Base-by-base conservation (phyloP, 2,797 vertebrate genomes). In the Staurois parvus region DNA sequence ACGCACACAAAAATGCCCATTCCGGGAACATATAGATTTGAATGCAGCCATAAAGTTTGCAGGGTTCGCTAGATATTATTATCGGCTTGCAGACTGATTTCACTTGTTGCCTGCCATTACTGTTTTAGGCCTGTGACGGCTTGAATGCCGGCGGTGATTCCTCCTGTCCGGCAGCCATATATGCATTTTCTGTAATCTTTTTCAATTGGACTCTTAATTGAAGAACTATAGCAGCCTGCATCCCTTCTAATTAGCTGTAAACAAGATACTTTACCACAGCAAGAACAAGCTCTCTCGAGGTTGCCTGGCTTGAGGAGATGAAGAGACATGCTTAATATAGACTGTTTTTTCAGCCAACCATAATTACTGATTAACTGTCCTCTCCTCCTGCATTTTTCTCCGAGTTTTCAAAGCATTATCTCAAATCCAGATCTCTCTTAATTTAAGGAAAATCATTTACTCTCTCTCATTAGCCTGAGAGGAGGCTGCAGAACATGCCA, bases 191-290 rank as follows among this genome's bases (percentile, higher is more conserved):
- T 70, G 78, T 76, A 85, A 85, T 81, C 72, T 69, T 66, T 85
- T 73, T 81, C 84, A 85, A 85, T 76, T 81, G 84, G 78, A n/a
- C 78, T 76, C n/a, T 75, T 85, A 85, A 85, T 81, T 85, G 78
- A 81, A 85, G 78, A 48, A 62, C 42, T 81, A 76, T 70, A 81
- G 62, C 78, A 81, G 64, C 64, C 72, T 29, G 37, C 84, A 81
- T 81, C 72, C 72, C 62, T 66, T 85, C 78, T 85, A 85, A 85
- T 85, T 85, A 81, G 84, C 72, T 85, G 62, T 81, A 81, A 81
- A 85, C 78, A 85, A 52, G 68, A 59, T 52, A 81, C 78, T 70
- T 66, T 59, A 69, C 64, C 45, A 59, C 45, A 76, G 72, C 67
- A 64, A 68, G 42, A 74, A 59, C 59, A 75, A 76, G n/a, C n/a